Base-by-base conservation (phyloP, 2,797 vertebrate species). In the Nannoperca australis region DNA sequence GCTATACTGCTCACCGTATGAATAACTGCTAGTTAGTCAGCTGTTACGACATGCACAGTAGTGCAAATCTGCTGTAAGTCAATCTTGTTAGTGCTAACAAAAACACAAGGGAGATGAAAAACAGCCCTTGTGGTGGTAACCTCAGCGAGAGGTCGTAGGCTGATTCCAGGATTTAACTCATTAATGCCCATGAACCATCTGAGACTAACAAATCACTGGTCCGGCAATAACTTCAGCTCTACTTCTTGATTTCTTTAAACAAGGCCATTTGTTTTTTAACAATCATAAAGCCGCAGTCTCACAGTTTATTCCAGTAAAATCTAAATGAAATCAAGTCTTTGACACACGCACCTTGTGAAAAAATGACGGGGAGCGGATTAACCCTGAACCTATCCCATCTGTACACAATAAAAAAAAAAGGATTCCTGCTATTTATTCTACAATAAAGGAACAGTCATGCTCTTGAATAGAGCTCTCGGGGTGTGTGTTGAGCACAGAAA, bases 11-110 rank as follows among this genome's bases (percentile, higher is more conserved):
- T 76, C 38, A 53, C 18, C 32, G 70, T 68, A 88, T 83, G 88
- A 92, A 88, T 90, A 84, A 86, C 84, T 84, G 84, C 79, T 82
- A 88, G 87, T 88, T 85, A 86, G 82, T 79, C 62, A 56, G 81
- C 69, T 69, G 78, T 86, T 88, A 71, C 65, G 53, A 84, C 85
- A 71, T 60, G 81, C 84, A 84, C 82, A 78, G 82, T 83, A 86
- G 90, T 81, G 85, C 82, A 91, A 92, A 90, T 90, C 87, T 87
- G 84, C 90, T 81, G 64, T 89, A 91, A 93, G 90, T 91, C 90
- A 90, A 86, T 89, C 90, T 89, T 88, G 87, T 92, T 92, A 89
- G 83, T 20, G 77, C 76, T 81, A 83, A 88, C 81, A 86, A 87
- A 90, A 89, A 92, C 88, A 92, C 85, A 76, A 58, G 80, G 86